Evolutionary conservation across 2,797 vertebrate genomes (phyloP).

Genomic region (Sebastes minor): DNA sequence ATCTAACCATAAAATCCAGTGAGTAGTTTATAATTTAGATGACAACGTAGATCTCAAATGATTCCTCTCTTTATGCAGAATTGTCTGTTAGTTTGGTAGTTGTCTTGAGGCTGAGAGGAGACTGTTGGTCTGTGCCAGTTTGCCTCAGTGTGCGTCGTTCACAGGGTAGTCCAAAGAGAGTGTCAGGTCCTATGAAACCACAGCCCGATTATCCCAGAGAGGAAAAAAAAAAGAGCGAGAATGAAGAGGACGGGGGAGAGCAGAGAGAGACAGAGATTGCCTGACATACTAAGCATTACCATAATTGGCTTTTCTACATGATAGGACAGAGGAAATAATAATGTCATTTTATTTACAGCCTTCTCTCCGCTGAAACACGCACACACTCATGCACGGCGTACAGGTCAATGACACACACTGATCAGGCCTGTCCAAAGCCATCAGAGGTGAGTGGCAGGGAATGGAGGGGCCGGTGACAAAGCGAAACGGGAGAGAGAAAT

Average conservation of each 20-base stretch:
- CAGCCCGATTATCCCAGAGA: conserved; percentile 77
- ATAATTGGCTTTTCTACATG: conserved; percentile 99
- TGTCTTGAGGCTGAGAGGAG: conserved; percentile 4
- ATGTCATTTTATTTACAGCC: conserved; percentile 99
- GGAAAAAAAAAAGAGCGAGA: conserved; percentile 45
- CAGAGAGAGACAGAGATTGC: conserved; percentile 85
- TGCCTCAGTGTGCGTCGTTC: conserved; percentile 69
- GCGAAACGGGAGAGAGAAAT: conserved; percentile 96
- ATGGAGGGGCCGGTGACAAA: conserved; percentile 97
- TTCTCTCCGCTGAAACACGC: conserved; percentile 77
- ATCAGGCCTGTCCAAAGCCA: conserved; percentile 99
- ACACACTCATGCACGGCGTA: conserved; percentile 82
- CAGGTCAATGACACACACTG: conserved; percentile 99
- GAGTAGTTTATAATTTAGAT: background rate
- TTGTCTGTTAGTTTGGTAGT: background rate
- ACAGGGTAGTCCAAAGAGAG: conserved; percentile 79
- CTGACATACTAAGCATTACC: conserved; percentile 99
- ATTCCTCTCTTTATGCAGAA: background rate
- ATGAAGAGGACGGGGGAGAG: conserved; percentile 59
- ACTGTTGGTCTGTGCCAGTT: conserved; percentile 33
- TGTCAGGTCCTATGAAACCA: conserved; percentile 84
- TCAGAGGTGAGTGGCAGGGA: conserved; percentile 99
- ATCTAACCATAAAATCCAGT: conserved; percentile 10
- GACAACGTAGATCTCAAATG: background rate
- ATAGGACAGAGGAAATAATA: conserved; percentile 99